phyloP scores from a whole-genome alignment of 2,797 vertebrate species.

The Diglossa cyanea region DNA sequence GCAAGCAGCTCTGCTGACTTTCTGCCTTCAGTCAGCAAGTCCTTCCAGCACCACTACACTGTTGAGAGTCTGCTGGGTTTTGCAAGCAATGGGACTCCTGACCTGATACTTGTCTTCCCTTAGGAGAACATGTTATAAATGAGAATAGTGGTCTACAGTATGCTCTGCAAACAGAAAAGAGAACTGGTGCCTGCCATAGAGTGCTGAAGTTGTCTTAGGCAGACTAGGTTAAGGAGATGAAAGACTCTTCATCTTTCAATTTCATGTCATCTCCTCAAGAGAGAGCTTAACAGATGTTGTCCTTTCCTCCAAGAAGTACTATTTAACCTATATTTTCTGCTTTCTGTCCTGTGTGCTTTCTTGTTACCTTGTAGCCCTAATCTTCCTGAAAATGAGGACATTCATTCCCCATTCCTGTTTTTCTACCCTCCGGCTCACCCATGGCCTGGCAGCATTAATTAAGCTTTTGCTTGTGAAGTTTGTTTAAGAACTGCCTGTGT shows the following conservation, averaged over 20 bases:
- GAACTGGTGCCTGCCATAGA: background rate
- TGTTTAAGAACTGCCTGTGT: background rate
- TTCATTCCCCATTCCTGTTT: background rate
- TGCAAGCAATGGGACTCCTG: background rate
- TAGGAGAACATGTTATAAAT: background rate
- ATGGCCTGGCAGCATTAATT: background rate
- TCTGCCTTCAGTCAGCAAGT: background rate
- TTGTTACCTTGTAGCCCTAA: background rate
- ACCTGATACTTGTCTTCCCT: background rate
- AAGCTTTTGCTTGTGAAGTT: background rate
- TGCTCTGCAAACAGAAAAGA: background rate
- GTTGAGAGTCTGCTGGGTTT: background rate
- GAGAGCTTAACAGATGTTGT: background rate
- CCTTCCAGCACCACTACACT: background rate
- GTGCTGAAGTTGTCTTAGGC: background rate
- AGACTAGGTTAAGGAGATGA: background rate
- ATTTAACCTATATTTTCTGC: background rate
- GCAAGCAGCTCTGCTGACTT: background rate
- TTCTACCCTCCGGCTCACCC: background rate
- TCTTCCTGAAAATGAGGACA: background rate
- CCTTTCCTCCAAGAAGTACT: background rate
- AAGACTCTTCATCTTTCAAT: background rate
- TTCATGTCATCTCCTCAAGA: background rate
- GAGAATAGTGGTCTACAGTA: background rate
- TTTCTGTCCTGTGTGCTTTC: background rate